phyloP scores from a whole-genome alignment of 2,113 vertebrate species.

The Neogale vison region DNA sequence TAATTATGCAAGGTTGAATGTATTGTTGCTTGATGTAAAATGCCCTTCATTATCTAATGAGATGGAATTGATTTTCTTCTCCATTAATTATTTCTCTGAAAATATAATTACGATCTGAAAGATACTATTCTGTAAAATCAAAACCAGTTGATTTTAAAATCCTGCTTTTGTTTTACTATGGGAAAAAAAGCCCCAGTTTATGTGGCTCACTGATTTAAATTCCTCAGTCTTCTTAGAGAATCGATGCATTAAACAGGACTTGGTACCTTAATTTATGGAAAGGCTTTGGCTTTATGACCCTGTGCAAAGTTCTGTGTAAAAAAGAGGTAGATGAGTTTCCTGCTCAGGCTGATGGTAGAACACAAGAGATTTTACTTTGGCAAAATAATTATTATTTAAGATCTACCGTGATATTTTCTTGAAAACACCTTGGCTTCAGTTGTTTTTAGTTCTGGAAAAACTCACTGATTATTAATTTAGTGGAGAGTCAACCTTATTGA shows the following conservation, averaged over 20 bases:
- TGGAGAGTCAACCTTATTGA: background rate
- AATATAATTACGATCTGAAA: constrained; percentile 29
- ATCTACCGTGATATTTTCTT: background rate
- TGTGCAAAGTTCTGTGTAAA: background rate
- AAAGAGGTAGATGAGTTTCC: background rate
- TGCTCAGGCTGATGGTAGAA: background rate
- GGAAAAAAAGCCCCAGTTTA: background rate
- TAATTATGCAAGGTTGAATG: background rate
- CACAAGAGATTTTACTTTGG: background rate
- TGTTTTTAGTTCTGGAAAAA: constrained; percentile 20
- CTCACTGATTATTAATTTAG: constrained; percentile 40
- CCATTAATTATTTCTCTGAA: background rate
- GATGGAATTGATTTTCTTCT: constrained; percentile 39
- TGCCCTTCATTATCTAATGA: constrained; percentile 28
- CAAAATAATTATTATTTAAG: constrained; percentile 35
- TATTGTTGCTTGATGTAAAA: constrained; percentile 10
- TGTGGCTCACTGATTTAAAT: background rate
- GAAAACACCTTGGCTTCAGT: background rate
- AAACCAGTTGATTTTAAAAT: constrained; percentile 44
- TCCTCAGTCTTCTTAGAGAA: background rate
- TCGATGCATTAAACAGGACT: background rate
- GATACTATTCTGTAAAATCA: constrained; percentile 21
- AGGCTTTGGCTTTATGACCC: background rate
- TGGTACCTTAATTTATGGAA: background rate
- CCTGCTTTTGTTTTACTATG: background rate